phyloP scores from a whole-genome alignment of 2,888 invertebrate species.

The Rhingia rostrata region DNA sequence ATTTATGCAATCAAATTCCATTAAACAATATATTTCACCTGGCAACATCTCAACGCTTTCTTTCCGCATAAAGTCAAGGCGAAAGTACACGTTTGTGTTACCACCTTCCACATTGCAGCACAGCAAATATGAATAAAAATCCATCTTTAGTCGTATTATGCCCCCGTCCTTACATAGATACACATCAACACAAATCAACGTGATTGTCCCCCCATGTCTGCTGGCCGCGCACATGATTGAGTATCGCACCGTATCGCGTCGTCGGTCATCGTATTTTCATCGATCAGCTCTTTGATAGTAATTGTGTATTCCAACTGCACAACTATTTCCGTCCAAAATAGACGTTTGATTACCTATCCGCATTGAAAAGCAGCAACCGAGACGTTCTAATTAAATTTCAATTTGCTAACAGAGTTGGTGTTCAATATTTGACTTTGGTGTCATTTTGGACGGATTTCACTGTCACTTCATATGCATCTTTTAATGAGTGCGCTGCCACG shows the following conservation, averaged over 20 bases:
- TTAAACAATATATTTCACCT: neutral
- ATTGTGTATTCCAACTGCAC: slow-evolving; percentile 56
- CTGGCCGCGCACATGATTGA: slow-evolving; percentile 5
- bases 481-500: slow-evolving; percentile 24
- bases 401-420: too few relatives aligned
- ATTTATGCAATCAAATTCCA: neutral
- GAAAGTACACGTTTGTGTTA: slow-evolving; percentile 30
- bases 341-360: slow-evolving; percentile 16
- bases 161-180: neutral
- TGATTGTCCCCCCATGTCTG: neutral
- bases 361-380: slow-evolving; percentile 20
- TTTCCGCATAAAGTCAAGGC: slow-evolving; percentile 51
- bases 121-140: slow-evolving; percentile 1
- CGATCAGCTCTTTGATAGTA: slow-evolving; percentile 16
- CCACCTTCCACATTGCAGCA: slow-evolving; percentile 8
- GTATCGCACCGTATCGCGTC: neutral
- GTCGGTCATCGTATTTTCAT: neutral
- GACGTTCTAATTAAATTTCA: slow-evolving; percentile 48
- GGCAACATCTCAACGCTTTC: slow-evolving; percentile 47
- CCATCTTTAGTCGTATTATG: slow-evolving; percentile 12
- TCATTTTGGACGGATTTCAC: neutral
- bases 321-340: slow-evolving; percentile 39
- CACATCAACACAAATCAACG: slow-evolving; percentile 3
- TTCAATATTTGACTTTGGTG: slow-evolving; percentile 20
- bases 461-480: slow-evolving; percentile 7